Base-by-base conservation (phyloP, 2,113 vertebrate genomes). In the Pandion haliaetus region DNA sequence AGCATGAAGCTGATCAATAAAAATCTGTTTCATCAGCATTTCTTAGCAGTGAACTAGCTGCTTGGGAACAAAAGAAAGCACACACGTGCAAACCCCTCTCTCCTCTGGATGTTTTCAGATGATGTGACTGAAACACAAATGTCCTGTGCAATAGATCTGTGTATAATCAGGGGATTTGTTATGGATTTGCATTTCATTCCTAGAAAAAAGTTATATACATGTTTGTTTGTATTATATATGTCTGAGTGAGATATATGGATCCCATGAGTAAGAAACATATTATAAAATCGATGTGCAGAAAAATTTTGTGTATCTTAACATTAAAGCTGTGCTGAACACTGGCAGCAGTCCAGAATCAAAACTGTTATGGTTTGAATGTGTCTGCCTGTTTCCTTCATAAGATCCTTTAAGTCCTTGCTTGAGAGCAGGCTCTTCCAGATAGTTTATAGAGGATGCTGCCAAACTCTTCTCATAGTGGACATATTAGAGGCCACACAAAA, bases 151-250 rank as follows among this genome's bases (percentile, higher is more conserved):
- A 42, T 50, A 66, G 55, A 83, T 85, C 90, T 91, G 58, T 95
- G 79, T 34, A 38, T 79, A 58, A 61, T 67, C 25, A 50, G 55
- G 81, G 45, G 78, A 79, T 97, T 91, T 83, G 59, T 95, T 96
- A 82, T 73, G 67, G 83, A 90, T 93, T 96, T 96, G 62, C 86
- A 87, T 97, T 96, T 93, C 40, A 77, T 79, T 95, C 59, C 36
- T 82, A 62, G 80, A 44, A 54, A 82, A 76, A 93, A 36, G 44
- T 66, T 95, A 31, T 40, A 58, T 86, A 49, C 9, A 9, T 90
- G 81, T 84, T 90, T 94, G 77, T 92, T 95, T 96, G 21, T 88
- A 62, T 88, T 86, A 54, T 63, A 19, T 79, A 54, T 67, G 44
- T 85, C 54, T 65, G 93, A 95, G 44, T 52, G 63, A 82, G 82